Conservation (phyloP, 1,140 invertebrate species). For the Tetranychus cinnabarinus region DNA sequence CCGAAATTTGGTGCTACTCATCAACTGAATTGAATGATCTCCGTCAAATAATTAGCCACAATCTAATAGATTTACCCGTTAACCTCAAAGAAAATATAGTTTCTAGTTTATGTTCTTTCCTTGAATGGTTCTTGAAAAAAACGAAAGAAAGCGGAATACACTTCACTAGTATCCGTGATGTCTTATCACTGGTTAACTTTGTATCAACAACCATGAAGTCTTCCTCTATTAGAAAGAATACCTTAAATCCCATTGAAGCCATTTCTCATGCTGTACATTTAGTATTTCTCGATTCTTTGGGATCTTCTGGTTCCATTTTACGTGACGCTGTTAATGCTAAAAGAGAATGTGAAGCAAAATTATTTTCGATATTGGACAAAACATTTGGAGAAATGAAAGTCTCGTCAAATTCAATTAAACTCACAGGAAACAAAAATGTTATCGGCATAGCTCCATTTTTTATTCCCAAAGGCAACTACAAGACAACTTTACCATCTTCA, state of each 20-base stretch:
- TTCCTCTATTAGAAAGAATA: neutral
- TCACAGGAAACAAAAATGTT: neutral
- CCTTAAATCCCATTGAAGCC: conserved; percentile 25
- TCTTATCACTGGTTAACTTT: conserved; percentile 77
- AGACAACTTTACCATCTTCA: neutral
- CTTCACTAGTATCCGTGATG: conserved; percentile 66
- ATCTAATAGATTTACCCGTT: conserved; percentile 32
- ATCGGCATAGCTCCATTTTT: conserved; percentile 24
- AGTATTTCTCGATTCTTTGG: conserved; percentile 72
- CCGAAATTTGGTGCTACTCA: conserved; percentile 90
- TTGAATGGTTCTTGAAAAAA: conserved; percentile 41
- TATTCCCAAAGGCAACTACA: conserved; percentile 17
- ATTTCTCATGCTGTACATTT: conserved; percentile 71
- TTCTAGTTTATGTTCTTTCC: conserved; percentile 45
- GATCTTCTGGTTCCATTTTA: conserved; percentile 22
- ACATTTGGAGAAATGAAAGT: neutral
- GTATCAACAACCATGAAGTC: conserved; percentile 37
- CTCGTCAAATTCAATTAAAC: neutral
- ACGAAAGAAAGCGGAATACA: neutral
- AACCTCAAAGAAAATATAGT: conserved; percentile 34
- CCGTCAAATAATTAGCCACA: conserved; percentile 49
- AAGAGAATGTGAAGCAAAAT: neutral
- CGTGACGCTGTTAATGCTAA: neutral
- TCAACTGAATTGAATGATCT: conserved; percentile 43
- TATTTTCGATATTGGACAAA: neutral